These are phyloP conservation scores for Girardinichthys multiradiatus DNA, from an alignment of 2,113 vertebrate genomes.

Conservation along the genomic window DNA sequence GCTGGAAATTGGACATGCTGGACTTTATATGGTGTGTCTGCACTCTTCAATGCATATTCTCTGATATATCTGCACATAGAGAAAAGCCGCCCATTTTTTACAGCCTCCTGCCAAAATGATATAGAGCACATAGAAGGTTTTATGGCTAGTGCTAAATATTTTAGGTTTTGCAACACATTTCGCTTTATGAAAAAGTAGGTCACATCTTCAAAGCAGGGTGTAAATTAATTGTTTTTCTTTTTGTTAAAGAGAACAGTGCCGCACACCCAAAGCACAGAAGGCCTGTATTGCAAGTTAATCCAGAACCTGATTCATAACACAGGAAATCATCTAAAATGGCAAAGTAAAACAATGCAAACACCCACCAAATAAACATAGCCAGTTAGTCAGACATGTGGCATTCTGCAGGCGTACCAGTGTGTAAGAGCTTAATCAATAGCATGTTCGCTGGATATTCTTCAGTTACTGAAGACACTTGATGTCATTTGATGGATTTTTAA, in stretches of 20 bases:
- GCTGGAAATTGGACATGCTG: slow-evolving; percentile 53
- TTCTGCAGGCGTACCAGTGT: slow-evolving; percentile 18
- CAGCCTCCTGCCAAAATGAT: slow-evolving; percentile 38
- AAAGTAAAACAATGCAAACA: not conserved
- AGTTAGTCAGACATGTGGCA: slow-evolving; percentile 29
- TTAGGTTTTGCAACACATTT: slow-evolving; percentile 23
- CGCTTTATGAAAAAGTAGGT: slow-evolving; percentile 46
- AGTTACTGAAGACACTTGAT: slow-evolving; percentile 5
- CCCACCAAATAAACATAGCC: slow-evolving; percentile 32
- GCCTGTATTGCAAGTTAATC: slow-evolving; percentile 15
- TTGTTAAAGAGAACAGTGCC: slow-evolving; percentile 1
- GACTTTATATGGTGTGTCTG: slow-evolving; percentile 42
- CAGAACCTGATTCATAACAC: slow-evolving; percentile 9
- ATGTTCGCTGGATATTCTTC: slow-evolving; percentile 13
- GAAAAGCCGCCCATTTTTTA: slow-evolving; percentile 26
- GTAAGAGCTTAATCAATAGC: slow-evolving; percentile 21
- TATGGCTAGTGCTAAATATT: slow-evolving; percentile 36
- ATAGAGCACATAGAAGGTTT: slow-evolving; percentile 40
- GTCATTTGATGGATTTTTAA: not conserved
- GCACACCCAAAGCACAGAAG: not conserved
- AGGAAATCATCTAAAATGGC: slow-evolving; percentile 6
- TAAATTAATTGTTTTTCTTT: slow-evolving; percentile 30
- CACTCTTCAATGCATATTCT: slow-evolving; percentile 38
- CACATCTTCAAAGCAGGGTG: slow-evolving; percentile 29
- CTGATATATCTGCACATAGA: slow-evolving; percentile 33